Evolutionary conservation across 2,888 invertebrate species (phyloP).

Genomic region (Muscina levida): DNA sequence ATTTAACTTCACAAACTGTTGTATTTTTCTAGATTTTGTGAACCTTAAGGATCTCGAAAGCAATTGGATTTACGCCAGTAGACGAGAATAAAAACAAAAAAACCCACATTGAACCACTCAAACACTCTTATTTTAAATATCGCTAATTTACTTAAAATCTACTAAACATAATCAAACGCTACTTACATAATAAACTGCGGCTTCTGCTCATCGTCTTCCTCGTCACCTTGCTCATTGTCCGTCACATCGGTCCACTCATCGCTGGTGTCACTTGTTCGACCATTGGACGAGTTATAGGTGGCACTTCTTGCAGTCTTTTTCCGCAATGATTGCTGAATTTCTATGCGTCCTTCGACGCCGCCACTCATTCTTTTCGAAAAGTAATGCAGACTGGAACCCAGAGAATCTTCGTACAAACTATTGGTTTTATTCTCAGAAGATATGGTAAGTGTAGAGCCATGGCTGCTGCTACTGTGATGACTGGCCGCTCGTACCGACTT

Average conservation of each 20-base stretch:
- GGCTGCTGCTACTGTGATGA: slow-evolving; percentile 71
- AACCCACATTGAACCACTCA: too few relatives aligned
- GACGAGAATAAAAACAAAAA: too few relatives aligned
- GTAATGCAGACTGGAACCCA: slow-evolving; percentile 49
- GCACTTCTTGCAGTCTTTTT: slow-evolving; percentile 58
- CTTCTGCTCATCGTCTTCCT: slow-evolving; percentile 55
- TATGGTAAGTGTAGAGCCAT: slow-evolving; percentile 78
- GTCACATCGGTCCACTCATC: slow-evolving; percentile 80
- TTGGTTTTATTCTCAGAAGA: slow-evolving; percentile 79
- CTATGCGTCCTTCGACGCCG: slow-evolving; percentile 21
- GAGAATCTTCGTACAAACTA: slow-evolving; percentile 77
- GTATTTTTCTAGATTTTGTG: too few relatives aligned
- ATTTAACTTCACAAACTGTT: too few relatives aligned
- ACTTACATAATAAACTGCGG: slow-evolving; percentile 80
- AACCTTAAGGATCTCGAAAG: too few relatives aligned
- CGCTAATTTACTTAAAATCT: too few relatives aligned
- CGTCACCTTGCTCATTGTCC: slow-evolving; percentile 70
- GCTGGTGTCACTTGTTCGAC: slow-evolving; percentile 77
- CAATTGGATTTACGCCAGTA: too few relatives aligned
- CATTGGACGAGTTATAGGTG: slow-evolving; percentile 70
- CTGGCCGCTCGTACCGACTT: slow-evolving; percentile 60
- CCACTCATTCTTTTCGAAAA: slow-evolving; percentile 49
- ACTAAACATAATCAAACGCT: slow-evolving; percentile 34
- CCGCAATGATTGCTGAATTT: not conserved
- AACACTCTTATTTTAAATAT: too few relatives aligned